Percentiles rank a stretch among this genome's conserved stretches.
These are phyloP conservation scores for Dermolepida albohirtum DNA, from an alignment of 2,888 invertebrate species.

Conservation along the genomic window DNA sequence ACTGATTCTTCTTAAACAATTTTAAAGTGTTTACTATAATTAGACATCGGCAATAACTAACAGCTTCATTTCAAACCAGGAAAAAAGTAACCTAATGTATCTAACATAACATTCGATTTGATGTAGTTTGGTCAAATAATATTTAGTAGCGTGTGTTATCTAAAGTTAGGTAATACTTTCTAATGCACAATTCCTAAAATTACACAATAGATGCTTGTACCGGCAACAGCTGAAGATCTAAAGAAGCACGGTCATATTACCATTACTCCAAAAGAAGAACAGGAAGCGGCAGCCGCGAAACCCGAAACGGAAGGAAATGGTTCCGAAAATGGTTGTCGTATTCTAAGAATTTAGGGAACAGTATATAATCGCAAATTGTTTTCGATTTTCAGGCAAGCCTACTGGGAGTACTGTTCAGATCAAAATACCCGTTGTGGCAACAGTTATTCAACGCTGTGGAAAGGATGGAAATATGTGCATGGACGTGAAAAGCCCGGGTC, in stretches of 20 bases:
- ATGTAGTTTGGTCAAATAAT: too few species aligned
- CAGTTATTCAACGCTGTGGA: conserved; percentile 61
- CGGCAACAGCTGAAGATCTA: conserved; percentile 79
- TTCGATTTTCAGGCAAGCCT: conserved; percentile 28
- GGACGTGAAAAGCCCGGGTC: conserved; percentile 63
- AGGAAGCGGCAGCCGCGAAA: conserved; percentile 22
- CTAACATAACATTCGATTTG: too few species aligned
- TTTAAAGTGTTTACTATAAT: too few species aligned
- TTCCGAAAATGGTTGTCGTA: conserved; percentile 23
- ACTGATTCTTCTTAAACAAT: too few species aligned
- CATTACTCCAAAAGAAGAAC: conserved; percentile 51
- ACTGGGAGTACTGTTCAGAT: conserved; percentile 61
- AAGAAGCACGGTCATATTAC: conserved; percentile 74
- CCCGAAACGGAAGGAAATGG: conserved; percentile 19
- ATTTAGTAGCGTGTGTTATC: too few species aligned
- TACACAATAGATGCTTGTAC: conserved; percentile 72
- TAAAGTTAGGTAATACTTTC: too few species aligned
- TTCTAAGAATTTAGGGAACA: background rate
- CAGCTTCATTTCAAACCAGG: too few species aligned
- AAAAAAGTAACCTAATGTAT: too few species aligned
- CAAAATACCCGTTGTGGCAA: conserved; percentile 64
- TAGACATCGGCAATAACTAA: too few species aligned
- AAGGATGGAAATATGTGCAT: conserved; percentile 60
- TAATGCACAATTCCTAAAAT: too few species aligned
- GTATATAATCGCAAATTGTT: background rate